Evolutionary conservation across 92 coral and sea anemone genomes (phyloP).

Genomic region (Porites evermanni): DNA sequence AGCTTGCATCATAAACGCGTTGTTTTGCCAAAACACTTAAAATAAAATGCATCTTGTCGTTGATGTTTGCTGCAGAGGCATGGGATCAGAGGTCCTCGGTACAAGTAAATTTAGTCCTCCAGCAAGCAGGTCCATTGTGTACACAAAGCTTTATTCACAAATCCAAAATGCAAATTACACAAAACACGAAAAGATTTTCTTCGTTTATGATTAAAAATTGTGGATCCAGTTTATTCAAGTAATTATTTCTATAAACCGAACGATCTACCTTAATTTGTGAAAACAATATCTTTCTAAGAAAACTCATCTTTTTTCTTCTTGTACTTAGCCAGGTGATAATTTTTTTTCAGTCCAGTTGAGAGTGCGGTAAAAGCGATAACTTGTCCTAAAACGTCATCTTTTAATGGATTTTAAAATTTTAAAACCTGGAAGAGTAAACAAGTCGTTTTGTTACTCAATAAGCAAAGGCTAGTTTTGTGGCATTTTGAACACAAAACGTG

Average conservation of each 20-base stretch:
- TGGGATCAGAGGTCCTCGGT: neutral
- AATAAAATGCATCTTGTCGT: neutral
- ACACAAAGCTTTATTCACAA: neutral
- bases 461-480: neutral
- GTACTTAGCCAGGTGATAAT: neutral
- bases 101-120: neutral
- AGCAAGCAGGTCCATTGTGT: neutral
- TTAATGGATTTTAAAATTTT: neutral
- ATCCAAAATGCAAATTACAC: conserved; percentile 28
- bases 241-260: neutral
- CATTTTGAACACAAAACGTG: too few relatives aligned
- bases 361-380: neutral
- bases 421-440: neutral
- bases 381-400: neutral
- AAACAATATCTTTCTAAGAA: neutral
- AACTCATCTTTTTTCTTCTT: neutral
- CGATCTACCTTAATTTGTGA: neutral
- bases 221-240: neutral
- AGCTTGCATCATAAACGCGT: neutral
- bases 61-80: neutral
- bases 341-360: neutral
- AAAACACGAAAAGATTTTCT: neutral
- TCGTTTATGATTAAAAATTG: conserved; percentile 18
- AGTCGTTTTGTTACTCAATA: conserved; percentile 12
- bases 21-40: neutral